These are phyloP conservation scores for Drosophila biarmipes DNA, from an alignment of 1,140 invertebrate genomes.

Conservation along the genomic window DNA sequence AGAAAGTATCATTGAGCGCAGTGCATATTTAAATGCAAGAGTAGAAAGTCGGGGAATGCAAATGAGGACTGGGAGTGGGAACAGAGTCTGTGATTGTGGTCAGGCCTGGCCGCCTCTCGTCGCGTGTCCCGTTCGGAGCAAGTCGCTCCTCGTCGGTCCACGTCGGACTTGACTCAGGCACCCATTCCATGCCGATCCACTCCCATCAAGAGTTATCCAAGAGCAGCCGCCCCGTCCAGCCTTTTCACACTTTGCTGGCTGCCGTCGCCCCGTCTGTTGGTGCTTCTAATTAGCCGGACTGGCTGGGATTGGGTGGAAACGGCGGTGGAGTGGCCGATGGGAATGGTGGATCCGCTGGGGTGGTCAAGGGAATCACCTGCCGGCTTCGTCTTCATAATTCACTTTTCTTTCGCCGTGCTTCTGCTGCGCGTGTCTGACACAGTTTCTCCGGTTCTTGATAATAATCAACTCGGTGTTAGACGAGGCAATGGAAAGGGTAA, in stretches of 20 bases:
- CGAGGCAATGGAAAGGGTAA: not conserved
- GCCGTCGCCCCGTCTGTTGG: constrained; percentile 52
- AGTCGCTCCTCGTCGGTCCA: not conserved
- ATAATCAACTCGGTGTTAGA: not conserved
- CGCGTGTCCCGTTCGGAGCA: constrained; percentile 48
- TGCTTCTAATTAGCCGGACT: constrained; percentile 55
- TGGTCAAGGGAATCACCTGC: not conserved
- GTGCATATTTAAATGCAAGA: constrained; percentile 20
- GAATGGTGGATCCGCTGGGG: not conserved
- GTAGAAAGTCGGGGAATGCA: constrained; percentile 74
- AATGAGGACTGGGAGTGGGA: constrained; percentile 28
- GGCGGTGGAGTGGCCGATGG: too few species aligned
- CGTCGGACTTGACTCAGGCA: constrained; percentile 13
- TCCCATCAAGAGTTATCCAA: constrained; percentile 32
- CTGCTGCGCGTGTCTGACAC: constrained; percentile 17
- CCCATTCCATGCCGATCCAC: constrained; percentile 35
- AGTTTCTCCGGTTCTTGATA: constrained; percentile 23
- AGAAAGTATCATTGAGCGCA: constrained; percentile 1
- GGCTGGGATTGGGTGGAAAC: not conserved
- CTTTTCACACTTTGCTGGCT: constrained; percentile 69
- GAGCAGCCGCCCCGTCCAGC: constrained; percentile 17
- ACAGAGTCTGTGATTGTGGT: constrained; percentile 11
- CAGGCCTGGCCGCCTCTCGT: constrained; percentile 54
- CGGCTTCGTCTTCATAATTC: constrained; percentile 28
- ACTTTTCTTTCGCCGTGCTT: constrained; percentile 14